Conservation (phyloP, 2,888 invertebrate genomes). For the Polydrusus tereticollis region DNA sequence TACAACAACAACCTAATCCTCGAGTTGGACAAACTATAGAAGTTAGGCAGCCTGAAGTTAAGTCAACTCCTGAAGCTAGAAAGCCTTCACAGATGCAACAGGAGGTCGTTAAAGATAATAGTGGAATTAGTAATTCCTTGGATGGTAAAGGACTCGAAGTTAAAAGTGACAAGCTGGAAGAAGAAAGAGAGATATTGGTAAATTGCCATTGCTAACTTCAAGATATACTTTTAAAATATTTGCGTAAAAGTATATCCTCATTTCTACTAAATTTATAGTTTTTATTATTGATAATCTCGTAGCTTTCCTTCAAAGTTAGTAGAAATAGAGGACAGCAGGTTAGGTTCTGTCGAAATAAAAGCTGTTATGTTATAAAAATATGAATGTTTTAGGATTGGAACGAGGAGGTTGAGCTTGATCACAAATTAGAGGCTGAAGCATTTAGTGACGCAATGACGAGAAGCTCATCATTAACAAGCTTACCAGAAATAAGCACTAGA, state of each 20-base stretch:
- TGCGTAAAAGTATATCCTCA: too few species aligned
- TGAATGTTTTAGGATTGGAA: constrained; percentile 70
- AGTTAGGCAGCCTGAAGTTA: not conserved
- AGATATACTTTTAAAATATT: not conserved
- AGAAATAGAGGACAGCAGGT: too few species aligned
- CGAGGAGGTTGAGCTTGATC: constrained; percentile 72
- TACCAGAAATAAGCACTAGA: constrained; percentile 63
- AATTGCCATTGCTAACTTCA: not conserved
- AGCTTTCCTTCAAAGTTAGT: too few species aligned
- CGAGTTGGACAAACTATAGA: not conserved
- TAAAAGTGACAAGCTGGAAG: not conserved
- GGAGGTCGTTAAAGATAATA: not conserved
- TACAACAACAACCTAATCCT: not conserved
- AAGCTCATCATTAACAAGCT: constrained; percentile 70
- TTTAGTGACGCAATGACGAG: constrained; percentile 68
- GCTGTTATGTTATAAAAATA: too few species aligned
- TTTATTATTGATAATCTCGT: too few species aligned
- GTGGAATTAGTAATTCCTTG: too few species aligned
- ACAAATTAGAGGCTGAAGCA: constrained; percentile 68
- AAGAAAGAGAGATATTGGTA: constrained; percentile 34
- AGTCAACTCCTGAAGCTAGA: not conserved
- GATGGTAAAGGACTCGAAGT: not conserved
- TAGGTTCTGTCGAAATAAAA: too few species aligned
- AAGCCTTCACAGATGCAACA: not conserved
- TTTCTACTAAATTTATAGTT: too few species aligned